These are phyloP conservation scores for Bubo scandiacus DNA, from an alignment of 2,113 vertebrate species.

Conservation along the genomic window DNA sequence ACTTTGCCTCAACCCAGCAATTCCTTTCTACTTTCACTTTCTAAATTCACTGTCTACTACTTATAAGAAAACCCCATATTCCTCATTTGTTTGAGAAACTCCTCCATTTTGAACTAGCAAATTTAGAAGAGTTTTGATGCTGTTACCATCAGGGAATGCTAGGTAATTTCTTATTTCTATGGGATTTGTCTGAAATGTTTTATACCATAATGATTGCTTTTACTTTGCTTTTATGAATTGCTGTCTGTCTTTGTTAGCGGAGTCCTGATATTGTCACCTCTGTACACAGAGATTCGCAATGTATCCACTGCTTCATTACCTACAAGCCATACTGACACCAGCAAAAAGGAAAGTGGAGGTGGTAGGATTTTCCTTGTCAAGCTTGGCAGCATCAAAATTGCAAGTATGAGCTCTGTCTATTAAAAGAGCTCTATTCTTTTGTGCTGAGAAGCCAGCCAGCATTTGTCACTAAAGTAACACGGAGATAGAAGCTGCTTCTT, in stretches of 20 bases:
- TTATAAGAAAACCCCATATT: neutral
- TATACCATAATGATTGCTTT: neutral
- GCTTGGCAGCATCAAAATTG: slow-evolving; percentile 1
- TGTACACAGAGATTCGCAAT: neutral
- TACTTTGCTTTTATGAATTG: neutral
- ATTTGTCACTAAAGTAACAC: neutral
- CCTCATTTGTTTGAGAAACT: neutral
- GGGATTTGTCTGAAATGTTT: neutral
- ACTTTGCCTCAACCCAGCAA: neutral
- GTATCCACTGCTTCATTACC: neutral
- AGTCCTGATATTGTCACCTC: neutral
- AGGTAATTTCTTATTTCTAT: neutral
- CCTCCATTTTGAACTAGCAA: neutral
- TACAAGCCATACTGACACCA: neutral
- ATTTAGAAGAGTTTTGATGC: neutral
- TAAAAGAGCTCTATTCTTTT: neutral
- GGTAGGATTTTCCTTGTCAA: slow-evolving; percentile 19
- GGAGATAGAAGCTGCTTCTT: neutral
- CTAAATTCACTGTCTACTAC: too few relatives aligned
- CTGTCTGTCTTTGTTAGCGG: neutral
- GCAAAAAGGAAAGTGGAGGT: neutral
- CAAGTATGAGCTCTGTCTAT: neutral
- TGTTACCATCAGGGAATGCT: neutral
- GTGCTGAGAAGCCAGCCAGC: neutral
- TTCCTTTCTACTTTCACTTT: neutral